Evolutionary conservation across 2,888 invertebrate species (phyloP).

Genomic region (Tenthredo livida): DNA sequence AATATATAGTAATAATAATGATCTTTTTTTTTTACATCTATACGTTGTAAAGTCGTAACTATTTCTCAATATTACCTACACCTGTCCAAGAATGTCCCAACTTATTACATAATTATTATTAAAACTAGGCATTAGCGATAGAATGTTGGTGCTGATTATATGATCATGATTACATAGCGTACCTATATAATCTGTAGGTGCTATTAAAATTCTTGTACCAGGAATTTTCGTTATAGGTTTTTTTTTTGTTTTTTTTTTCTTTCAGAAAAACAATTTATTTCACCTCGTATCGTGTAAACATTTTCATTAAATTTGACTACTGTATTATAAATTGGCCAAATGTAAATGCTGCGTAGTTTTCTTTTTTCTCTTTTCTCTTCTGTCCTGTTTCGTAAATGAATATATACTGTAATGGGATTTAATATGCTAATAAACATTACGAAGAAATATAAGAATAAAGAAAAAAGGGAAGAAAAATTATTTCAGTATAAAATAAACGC

Average conservation of each 20-base stretch:
- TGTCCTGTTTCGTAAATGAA: not conserved
- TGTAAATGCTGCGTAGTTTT: not conserved
- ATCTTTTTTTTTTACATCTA: not conserved
- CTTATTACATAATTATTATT: not conserved
- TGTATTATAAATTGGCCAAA: not conserved
- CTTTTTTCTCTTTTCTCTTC: not conserved
- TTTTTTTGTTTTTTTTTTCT: not conserved
- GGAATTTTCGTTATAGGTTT: not conserved
- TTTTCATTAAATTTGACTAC: not conserved
- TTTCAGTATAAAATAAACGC: not conserved
- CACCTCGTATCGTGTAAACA: not conserved
- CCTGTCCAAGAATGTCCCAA: not conserved
- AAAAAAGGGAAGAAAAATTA: not conserved
- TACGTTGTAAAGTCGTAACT: not conserved
- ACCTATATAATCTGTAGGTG: too few species aligned
- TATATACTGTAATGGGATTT: not conserved
- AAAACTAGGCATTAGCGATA: not conserved
- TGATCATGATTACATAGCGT: not conserved
- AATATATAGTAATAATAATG: not conserved
- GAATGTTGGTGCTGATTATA: not conserved
- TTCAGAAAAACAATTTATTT: not conserved
- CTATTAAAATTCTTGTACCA: not conserved
- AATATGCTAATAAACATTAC: slow-evolving; percentile 3
- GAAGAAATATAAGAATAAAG: too few species aligned
- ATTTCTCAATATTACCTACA: not conserved